Percentiles rank a stretch among this genome's conserved stretches.
Conservation (phyloP, 2,888 invertebrate species). For the Mystacides longicornis region DNA sequence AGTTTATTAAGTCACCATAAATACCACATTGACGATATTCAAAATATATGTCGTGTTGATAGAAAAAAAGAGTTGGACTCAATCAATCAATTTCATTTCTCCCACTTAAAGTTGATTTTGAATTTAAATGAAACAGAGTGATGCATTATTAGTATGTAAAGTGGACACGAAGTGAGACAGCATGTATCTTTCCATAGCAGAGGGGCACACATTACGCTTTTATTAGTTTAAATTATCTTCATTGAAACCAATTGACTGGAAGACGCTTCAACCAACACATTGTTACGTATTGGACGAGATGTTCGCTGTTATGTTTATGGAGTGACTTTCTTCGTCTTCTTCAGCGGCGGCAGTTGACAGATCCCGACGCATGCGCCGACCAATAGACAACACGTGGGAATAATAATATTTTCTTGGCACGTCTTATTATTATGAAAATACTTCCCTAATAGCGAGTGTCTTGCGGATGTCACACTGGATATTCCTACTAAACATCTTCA, state of each 20-base stretch:
- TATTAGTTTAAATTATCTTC: conserved; percentile 17
- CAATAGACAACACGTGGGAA: neutral
- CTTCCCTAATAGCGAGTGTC: neutral
- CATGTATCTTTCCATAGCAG: neutral
- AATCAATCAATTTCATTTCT: no score
- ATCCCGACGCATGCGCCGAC: neutral
- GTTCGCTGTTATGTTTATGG: neutral
- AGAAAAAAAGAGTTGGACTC: no score
- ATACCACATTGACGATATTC: no score
- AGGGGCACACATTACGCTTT: neutral
- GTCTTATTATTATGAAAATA: neutral
- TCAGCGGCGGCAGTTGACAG: neutral
- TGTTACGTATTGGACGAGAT: no score
- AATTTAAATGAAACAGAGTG: no score
- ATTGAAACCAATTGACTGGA: conserved; percentile 22
- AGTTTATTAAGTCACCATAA: no score
- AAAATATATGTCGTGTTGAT: no score
- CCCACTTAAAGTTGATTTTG: no score
- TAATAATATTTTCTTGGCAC: conserved; percentile 1
- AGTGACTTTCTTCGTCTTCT: neutral
- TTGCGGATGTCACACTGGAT: neutral
- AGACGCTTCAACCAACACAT: neutral
- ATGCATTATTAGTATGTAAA: neutral
- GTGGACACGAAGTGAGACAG: neutral
- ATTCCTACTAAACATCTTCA: no score